Conservation (phyloP, 1,140 invertebrate genomes). For the Asbolus verrucosus region DNA sequence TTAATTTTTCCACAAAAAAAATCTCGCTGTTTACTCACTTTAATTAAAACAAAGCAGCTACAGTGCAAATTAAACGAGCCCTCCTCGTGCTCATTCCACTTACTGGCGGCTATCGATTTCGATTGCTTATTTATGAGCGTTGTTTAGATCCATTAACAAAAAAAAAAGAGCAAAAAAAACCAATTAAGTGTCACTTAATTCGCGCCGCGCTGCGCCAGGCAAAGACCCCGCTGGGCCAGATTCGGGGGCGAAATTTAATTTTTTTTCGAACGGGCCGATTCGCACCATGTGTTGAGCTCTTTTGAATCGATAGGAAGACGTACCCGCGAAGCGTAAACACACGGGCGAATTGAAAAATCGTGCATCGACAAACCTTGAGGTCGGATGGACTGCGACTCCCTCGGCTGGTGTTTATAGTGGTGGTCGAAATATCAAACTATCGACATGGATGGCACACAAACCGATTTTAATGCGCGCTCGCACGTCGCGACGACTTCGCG, state of each 20-base stretch:
- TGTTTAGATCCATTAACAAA: conserved; percentile 4
- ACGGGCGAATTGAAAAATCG: not conserved
- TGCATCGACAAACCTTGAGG: conserved; percentile 19
- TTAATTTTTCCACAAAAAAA: too few relatives aligned
- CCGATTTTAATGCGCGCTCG: not conserved
- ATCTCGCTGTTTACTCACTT: too few relatives aligned
- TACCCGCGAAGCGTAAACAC: not conserved
- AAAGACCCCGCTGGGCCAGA: too few relatives aligned
- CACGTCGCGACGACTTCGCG: conserved; percentile 41
- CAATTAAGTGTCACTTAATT: too few relatives aligned
- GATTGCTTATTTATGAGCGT: conserved; percentile 23
- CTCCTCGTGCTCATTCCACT: conserved; percentile 23
- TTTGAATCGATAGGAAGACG: conserved; percentile 8
- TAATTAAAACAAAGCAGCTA: conserved; percentile 9
- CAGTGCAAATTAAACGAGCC: conserved; percentile 27
- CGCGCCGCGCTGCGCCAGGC: too few relatives aligned
- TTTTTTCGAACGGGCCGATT: not conserved
- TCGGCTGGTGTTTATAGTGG: not conserved
- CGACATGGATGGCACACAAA: conserved; percentile 1
- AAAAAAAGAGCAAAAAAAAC: too few relatives aligned
- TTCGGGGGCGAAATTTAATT: too few relatives aligned
- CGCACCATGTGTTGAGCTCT: conserved; percentile 1
- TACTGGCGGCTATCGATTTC: conserved; percentile 19
- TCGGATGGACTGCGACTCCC: not conserved
- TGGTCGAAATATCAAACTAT: conserved; percentile 21